phyloP scores from a whole-genome alignment of 2,797 vertebrate genomes.

The Parambassis ranga region DNA sequence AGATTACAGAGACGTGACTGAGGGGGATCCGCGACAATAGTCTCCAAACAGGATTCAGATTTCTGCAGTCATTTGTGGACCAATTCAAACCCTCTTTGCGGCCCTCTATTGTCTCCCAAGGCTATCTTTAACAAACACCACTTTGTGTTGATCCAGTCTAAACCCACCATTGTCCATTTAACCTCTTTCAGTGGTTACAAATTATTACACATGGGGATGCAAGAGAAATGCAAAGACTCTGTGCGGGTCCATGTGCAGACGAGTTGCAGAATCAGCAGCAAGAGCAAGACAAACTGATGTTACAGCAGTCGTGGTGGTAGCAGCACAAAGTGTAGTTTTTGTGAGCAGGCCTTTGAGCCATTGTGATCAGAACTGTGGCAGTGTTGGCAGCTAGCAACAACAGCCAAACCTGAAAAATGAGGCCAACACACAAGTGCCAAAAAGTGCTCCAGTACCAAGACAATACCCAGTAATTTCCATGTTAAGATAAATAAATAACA shows the following conservation, averaged over 20 bases:
- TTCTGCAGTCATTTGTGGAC: conserved; percentile 14
- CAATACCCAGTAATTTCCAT: no score
- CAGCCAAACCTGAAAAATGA: no score
- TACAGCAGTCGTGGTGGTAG: no score
- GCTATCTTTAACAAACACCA: conserved; percentile 9
- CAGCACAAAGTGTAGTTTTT: no score
- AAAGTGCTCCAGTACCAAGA: no score
- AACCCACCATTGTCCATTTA: conserved; percentile 2
- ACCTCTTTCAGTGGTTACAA: conserved; percentile 2
- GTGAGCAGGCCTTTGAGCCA: no score
- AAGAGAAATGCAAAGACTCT: not conserved
- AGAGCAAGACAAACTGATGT: no score
- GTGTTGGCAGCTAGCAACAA: no score
- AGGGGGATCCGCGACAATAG: not conserved
- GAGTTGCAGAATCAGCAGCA: not conserved
- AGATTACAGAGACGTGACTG: not conserved
- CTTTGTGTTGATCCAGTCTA: conserved; percentile 8
- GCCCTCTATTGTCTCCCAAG: conserved; percentile 2
- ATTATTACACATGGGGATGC: not conserved
- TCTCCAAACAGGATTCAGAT: conserved; percentile 16
- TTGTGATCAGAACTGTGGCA: no score
- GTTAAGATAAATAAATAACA: no score
- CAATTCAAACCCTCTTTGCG: conserved; percentile 20
- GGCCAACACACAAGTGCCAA: no score
- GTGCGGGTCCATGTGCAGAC: not conserved